Evolutionary conservation across 2,797 vertebrate species (phyloP).

Genomic region (Brachymystax lenok): DNA sequence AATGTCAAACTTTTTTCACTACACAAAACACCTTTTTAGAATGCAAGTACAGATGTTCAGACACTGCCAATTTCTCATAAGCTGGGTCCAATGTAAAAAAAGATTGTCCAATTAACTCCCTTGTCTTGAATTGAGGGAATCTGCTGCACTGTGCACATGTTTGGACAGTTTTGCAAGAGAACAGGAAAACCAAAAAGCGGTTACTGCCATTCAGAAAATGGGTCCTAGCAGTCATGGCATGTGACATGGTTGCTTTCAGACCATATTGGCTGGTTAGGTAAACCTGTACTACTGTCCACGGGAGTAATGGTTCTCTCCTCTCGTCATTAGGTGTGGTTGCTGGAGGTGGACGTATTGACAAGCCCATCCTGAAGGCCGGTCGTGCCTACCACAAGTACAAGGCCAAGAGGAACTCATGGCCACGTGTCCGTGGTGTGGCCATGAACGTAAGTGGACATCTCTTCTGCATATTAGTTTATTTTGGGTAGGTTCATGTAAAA

Average conservation of each 20-base stretch:
- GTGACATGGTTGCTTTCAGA: neutral
- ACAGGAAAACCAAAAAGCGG: too few relatives aligned
- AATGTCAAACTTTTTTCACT: too few relatives aligned
- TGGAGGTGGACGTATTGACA: conserved; percentile 97
- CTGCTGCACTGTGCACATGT: too few relatives aligned
- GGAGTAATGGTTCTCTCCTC: neutral
- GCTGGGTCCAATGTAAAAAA: neutral
- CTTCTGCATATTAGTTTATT: neutral
- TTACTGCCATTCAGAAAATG: too few relatives aligned
- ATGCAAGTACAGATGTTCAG: neutral
- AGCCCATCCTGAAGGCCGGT: conserved; percentile 97
- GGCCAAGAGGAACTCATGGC: conserved; percentile 99
- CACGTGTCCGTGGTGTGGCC: conserved; percentile 98
- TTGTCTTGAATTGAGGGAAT: neutral
- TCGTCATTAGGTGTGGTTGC: conserved; percentile 88
- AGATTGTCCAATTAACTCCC: neutral
- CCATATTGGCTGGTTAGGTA: neutral
- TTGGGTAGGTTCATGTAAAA: neutral
- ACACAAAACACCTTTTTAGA: too few relatives aligned
- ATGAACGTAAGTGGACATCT: conserved; percentile 90
- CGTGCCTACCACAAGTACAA: conserved; percentile 99
- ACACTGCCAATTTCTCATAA: neutral
- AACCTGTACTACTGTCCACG: neutral
- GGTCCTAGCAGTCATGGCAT: too few relatives aligned
- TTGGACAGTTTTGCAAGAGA: too few relatives aligned